Percentiles rank a stretch among this genome's conserved stretches.
phyloP scores from a whole-genome alignment of 2,797 vertebrate species.

The Acanthis flammea region DNA sequence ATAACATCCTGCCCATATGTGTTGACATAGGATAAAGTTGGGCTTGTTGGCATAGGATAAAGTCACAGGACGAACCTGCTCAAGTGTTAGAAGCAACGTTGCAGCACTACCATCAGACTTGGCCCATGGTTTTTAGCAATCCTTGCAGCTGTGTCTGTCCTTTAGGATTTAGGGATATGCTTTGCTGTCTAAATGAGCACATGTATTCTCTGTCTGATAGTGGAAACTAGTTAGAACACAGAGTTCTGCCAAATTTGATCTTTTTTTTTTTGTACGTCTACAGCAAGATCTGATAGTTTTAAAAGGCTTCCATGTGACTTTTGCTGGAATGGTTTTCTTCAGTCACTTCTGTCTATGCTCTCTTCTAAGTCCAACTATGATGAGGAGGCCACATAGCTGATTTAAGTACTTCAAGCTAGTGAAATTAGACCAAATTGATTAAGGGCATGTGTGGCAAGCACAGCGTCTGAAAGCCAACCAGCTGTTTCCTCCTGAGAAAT shows the following conservation, averaged over 20 bases:
- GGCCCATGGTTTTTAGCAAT: not conserved
- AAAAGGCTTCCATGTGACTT: not conserved
- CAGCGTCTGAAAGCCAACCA: not conserved
- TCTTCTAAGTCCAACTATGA: not conserved
- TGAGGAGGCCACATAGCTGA: not conserved
- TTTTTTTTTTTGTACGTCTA: not conserved
- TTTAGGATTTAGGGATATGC: not conserved
- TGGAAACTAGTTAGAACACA: not conserved
- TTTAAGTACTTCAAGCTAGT: not conserved
- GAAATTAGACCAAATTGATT: not conserved
- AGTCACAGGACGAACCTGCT: not conserved
- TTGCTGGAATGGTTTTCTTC: not conserved
- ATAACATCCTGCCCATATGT: not conserved
- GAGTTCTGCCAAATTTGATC: not conserved
- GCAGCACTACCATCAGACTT: not conserved
- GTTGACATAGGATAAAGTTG: not conserved
- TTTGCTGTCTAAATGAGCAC: not conserved
- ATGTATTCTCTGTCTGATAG: not conserved
- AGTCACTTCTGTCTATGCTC: not conserved
- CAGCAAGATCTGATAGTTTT: not conserved
- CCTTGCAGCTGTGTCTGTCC: not conserved
- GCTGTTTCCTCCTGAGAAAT: not conserved
- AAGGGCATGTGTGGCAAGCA: not conserved
- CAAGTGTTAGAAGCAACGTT: not conserved
- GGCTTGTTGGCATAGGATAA: not conserved